Percentiles rank a stretch among this genome's conserved stretches.
Conservation (phyloP, 2,113 vertebrate species). For the Pontoporia blainvillei region DNA sequence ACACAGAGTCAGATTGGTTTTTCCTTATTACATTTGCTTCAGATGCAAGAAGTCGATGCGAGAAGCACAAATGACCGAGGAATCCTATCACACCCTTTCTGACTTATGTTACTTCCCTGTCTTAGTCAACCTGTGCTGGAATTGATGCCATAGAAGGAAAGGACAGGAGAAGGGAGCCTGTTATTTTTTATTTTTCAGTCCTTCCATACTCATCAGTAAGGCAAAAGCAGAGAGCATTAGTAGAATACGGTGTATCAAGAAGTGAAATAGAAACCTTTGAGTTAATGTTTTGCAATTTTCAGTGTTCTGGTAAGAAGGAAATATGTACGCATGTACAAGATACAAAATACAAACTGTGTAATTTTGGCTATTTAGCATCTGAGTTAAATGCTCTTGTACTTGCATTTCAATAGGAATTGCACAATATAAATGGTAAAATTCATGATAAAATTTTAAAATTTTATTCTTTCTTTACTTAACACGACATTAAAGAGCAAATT, state of each 20-base stretch:
- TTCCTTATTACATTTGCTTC: not conserved
- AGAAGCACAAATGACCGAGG: not conserved
- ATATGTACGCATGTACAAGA: accelerated
- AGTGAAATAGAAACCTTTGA: accelerated
- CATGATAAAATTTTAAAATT: not conserved
- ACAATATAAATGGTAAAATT: not conserved
- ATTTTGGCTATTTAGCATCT: not conserved
- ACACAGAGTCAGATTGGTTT: not conserved
- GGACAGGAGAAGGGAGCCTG: accelerated
- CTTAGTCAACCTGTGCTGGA: not conserved
- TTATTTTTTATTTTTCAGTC: no score
- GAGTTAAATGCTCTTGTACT: not conserved
- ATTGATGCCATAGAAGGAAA: not conserved
- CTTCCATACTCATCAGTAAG: not conserved
- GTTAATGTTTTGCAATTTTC: not conserved
- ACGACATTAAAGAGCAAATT: not conserved
- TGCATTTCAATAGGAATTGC: not conserved
- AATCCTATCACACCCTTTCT: accelerated
- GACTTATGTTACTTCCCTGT: not conserved
- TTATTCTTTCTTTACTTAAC: not conserved
- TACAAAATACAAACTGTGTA: not conserved
- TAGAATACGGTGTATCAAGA: accelerated
- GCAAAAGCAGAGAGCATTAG: not conserved
- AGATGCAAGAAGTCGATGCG: accelerated
- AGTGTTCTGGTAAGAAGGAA: not conserved